Percentiles rank a stretch among this genome's conserved stretches.
Evolutionary conservation across 2,888 invertebrate species (phyloP).

Genomic region (Conomelus anceps): DNA sequence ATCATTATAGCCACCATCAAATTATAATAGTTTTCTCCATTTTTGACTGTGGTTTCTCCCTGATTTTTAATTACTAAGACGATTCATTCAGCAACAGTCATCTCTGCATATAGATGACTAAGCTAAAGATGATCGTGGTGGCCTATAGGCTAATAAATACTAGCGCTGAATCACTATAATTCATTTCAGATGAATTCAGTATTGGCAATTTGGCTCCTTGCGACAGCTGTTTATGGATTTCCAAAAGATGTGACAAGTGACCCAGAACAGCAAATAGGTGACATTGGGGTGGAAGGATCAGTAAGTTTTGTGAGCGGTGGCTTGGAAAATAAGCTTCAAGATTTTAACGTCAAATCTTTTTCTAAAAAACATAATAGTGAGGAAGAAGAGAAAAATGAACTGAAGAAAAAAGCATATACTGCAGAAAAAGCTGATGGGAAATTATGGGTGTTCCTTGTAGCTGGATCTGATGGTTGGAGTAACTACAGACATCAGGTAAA

Average conservation of each 20-base stretch:
- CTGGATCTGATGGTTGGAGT: neutral
- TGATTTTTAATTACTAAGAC: too few species aligned
- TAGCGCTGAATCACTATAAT: neutral
- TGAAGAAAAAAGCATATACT: neutral
- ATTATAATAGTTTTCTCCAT: too few species aligned
- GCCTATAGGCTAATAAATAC: neutral
- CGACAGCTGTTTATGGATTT: neutral
- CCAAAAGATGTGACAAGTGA: neutral
- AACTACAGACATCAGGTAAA: slow-evolving; percentile 11
- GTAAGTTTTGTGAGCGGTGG: neutral
- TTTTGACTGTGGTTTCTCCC: too few species aligned
- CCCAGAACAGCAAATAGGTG: neutral
- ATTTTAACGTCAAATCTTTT: neutral
- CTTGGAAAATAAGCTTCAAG: neutral
- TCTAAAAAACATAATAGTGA: neutral
- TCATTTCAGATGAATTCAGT: neutral
- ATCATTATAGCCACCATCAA: too few species aligned
- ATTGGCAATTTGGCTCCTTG: neutral
- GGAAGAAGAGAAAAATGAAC: neutral
- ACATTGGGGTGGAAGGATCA: neutral
- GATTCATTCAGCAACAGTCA: too few species aligned
- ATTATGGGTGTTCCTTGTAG: neutral
- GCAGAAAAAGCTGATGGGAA: neutral
- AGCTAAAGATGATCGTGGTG: neutral
- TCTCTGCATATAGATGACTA: neutral